Conservation (phyloP, 30 jellyfish, hydroid and myxozoan species). For the Haliclystus octoradiatus region DNA sequence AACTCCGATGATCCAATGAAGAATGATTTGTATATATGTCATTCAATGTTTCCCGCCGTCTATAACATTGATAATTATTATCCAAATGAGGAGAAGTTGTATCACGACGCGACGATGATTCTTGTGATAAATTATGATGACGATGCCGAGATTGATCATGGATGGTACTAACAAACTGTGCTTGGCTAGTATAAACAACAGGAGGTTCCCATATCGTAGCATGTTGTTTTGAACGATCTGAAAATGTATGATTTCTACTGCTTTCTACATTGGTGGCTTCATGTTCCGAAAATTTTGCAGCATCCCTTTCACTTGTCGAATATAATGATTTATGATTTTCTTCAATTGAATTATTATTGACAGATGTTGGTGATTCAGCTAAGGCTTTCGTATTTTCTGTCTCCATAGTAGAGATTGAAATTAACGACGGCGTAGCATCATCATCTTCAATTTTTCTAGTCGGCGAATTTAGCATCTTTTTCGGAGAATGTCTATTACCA, state of each 20-base stretch:
- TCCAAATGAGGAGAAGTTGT: no score
- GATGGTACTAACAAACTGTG: no score
- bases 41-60: no score
- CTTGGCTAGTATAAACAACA: slow-evolving; percentile 33
- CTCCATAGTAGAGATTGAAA: not conserved
- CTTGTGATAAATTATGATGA: no score
- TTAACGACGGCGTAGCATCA: not conserved
- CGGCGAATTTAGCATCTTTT: not conserved
- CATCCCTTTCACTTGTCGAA: slow-evolving; percentile 11
- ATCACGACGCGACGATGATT: no score
- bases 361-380: not conserved
- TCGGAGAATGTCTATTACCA: not conserved
- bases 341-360: not conserved
- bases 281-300: slow-evolving; percentile 9
- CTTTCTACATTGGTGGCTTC: slow-evolving; percentile 17
- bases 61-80: no score
- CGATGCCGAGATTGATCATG: no score
- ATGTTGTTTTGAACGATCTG: slow-evolving; percentile 54
- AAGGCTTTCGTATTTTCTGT: not conserved
- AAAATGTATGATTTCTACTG: slow-evolving; percentile 14
- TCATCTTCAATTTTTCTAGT: not conserved
- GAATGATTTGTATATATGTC: no score
- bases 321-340: slow-evolving; percentile 9
- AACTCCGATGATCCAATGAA: no score
- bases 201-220: slow-evolving; percentile 80